phyloP scores from a whole-genome alignment of 2,797 vertebrate genomes.

The Sternotherus odoratus region DNA sequence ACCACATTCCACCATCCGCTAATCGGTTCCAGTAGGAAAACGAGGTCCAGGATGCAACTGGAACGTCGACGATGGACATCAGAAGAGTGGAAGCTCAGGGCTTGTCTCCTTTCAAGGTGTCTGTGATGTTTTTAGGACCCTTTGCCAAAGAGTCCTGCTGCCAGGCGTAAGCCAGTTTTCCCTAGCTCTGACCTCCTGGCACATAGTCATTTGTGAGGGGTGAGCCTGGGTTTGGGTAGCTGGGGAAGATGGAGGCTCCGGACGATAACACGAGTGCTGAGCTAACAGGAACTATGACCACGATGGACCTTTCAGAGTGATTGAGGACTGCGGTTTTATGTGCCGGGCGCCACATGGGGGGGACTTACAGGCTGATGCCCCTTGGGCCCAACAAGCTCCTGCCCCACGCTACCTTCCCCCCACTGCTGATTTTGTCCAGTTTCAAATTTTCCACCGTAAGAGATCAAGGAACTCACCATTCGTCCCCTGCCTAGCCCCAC shows the following conservation, averaged over 20 bases:
- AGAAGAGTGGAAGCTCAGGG: neutral
- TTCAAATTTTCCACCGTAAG: neutral
- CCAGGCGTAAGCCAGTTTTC: neutral
- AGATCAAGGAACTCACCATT: neutral
- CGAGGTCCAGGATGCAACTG: conserved; percentile 61
- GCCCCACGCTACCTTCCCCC: neutral
- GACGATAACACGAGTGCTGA: neutral
- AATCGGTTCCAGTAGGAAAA: conserved; percentile 72
- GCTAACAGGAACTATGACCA: neutral
- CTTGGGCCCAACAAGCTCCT: neutral
- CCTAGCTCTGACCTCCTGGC: neutral
- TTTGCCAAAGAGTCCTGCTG: neutral
- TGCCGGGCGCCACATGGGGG: neutral
- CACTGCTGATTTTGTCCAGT: neutral
- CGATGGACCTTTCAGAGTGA: neutral
- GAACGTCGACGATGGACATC: conserved; percentile 45
- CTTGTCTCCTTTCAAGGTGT: neutral
- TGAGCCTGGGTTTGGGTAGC: too few species aligned
- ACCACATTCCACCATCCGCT: conserved; percentile 59
- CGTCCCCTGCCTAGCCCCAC: neutral
- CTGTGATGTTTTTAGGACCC: neutral
- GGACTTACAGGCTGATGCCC: neutral
- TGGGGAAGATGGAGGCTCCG: neutral
- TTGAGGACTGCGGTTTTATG: neutral
- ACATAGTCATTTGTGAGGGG: neutral